Conservation (phyloP, 1,140 invertebrate species). For the Cephus cinctus region DNA sequence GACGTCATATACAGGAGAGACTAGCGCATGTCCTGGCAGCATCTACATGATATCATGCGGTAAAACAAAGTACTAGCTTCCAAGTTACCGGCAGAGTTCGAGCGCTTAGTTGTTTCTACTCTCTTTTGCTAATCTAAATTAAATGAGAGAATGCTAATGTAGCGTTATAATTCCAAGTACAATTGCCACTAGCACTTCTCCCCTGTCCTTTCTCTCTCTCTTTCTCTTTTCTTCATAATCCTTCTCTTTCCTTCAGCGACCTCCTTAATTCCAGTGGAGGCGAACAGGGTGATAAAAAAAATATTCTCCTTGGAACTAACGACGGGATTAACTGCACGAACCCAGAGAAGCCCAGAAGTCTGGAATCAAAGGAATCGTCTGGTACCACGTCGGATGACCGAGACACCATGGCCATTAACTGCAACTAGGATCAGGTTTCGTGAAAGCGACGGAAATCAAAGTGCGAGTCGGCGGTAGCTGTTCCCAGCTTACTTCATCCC, state of each 20-base stretch:
- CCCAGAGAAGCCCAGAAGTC: no score
- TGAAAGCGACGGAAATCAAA: no score
- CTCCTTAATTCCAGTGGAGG: no score
- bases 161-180: conserved; percentile 26
- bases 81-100: neutral
- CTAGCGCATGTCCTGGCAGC: conserved; percentile 12
- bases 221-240: conserved; percentile 1
- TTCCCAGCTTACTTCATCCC: no score
- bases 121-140: conserved; percentile 36
- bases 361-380: no score
- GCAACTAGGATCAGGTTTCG: no score
- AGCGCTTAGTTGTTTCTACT: conserved; percentile 17
- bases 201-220: neutral
- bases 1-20: neutral
- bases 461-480: no score
- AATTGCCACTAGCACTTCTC: neutral
- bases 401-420: no score
- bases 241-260: neutral
- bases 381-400: no score
- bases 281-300: no score
- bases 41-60: conserved; percentile 40
- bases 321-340: no score
- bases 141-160: conserved; percentile 41
- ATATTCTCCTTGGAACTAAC: no score
- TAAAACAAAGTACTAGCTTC: conserved; percentile 25